Evolutionary conservation across 2,113 vertebrate genomes (phyloP), one percentile per base, ranked within the genome.

Genomic region (Corvus hawaiiensis): DNA sequence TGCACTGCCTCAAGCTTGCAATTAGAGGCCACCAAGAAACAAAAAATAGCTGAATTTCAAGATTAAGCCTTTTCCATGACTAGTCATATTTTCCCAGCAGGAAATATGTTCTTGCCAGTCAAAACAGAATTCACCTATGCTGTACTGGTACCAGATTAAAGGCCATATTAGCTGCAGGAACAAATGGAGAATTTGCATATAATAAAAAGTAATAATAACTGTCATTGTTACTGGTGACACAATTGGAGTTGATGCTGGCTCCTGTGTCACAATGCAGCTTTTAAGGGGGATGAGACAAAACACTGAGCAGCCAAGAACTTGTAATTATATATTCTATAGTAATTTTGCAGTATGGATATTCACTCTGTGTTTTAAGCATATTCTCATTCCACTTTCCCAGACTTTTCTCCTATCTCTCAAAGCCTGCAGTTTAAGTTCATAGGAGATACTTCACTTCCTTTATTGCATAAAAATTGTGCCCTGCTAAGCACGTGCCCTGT

Each of bases 1-100:
- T 96, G 96, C 85, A 93, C 97, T 98, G 98, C 98, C 98, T 97
- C 97, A 95, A 99, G 98, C 98, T 98, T 98, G 97, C 98, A 99
- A 99, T 99, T 98, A 99, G 98, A 98, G 96, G 96, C 95, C 94
- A 97, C 97, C 97, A 97, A 97, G 97, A 97, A 97, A 98, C 97
- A 82, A 95, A 96, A 97, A 96, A 94, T 95, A 89, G 63, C 80
- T 90, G 95, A 97, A 97, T 96, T 96, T 95, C 92, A 75, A 85
- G 87, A 89, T 93, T 87, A 90, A 87, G n/a, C 88, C 43, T 85
- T 94, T 89, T 84, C 73, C 74, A 68, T 79, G 80, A 90, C 8
- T 23, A 84, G 93, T 90, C 85, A 87, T 90, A 87, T 82, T 97
- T 96, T 96, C 85, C 33, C 78, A 91, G 83, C 49, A 37, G 54